phyloP scores from a whole-genome alignment of 1,140 invertebrate genomes.

The Phymorhynchus buccinoides region DNA sequence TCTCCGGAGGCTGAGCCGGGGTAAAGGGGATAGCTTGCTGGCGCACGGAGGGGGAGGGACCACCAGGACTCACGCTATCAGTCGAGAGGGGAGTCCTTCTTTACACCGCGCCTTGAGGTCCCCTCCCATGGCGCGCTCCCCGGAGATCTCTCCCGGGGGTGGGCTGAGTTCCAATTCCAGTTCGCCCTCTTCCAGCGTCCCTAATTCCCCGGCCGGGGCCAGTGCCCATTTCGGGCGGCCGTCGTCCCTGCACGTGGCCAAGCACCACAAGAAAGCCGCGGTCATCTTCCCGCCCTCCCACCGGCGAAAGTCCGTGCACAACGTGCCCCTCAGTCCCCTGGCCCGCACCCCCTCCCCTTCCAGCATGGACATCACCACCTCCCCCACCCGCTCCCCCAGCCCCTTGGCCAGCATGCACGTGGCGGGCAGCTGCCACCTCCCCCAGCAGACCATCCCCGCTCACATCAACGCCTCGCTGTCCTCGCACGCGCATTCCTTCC shows the following conservation, averaged over 20 bases:
- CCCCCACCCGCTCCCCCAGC: constrained; percentile 81
- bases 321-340: constrained; percentile 94
- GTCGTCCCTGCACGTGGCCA: constrained; percentile 93
- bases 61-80: constrained; percentile 64
- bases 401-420: constrained; percentile 83
- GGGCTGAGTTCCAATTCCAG: constrained; percentile 79
- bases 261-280: constrained; percentile 84
- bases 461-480: constrained; percentile 76
- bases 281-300: constrained; percentile 84
- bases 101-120: constrained; percentile 71
- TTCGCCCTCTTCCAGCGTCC: constrained; percentile 79
- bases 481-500: constrained; percentile 80
- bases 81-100: constrained; percentile 57
- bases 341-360: constrained; percentile 94
- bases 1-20: constrained; percentile 88
- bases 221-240: constrained; percentile 79
- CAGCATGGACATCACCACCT: constrained; percentile 86
- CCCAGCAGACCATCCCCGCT: constrained; percentile 65
- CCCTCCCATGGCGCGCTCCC: constrained; percentile 76
- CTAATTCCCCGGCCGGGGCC: constrained; percentile 77
- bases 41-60: constrained; percentile 38
- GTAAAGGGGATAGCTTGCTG: constrained; percentile 85
- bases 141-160: constrained; percentile 68
- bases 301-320: constrained; percentile 93
- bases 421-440: constrained; percentile 59